Evolutionary conservation across 2,113 vertebrate species (phyloP).

Genomic region (Oxyura jamaicensis): DNA sequence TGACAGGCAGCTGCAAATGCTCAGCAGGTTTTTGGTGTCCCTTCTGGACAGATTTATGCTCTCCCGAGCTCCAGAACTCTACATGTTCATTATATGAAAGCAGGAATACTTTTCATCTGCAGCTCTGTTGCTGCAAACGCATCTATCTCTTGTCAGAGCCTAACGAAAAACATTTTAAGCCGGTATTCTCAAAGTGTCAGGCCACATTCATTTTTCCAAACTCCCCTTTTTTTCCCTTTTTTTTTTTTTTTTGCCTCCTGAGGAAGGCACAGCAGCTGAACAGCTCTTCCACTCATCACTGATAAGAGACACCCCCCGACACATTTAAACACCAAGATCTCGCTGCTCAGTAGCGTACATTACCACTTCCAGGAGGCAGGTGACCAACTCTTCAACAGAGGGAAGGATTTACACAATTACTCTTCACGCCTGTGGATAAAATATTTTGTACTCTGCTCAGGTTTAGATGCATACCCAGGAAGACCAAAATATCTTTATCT

Average conservation of each 20-base stretch:
- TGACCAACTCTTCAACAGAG: not conserved
- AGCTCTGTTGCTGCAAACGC: not conserved
- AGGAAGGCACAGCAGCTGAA: not conserved
- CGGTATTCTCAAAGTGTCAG: not conserved
- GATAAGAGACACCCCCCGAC: not conserved
- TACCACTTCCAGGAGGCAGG: not conserved
- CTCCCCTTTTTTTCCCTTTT: no score
- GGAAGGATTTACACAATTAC: not conserved
- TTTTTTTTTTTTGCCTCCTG: not conserved
- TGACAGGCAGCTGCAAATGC: not conserved
- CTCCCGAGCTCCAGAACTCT: not conserved
- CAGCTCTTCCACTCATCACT: not conserved
- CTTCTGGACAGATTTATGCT: not conserved
- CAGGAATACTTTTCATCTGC: not conserved
- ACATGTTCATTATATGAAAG: not conserved
- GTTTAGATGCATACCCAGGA: not conserved
- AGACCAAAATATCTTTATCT: fast-evolving
- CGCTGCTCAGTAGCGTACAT: fast-evolving
- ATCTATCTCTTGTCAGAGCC: not conserved
- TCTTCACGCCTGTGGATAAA: not conserved
- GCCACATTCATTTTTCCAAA: not conserved
- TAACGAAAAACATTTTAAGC: not conserved
- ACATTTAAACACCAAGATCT: not conserved
- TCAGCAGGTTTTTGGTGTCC: not conserved
- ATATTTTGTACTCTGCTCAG: not conserved